phyloP scores from a whole-genome alignment of 1,140 invertebrate species.

The Drosophila ogumai region DNA sequence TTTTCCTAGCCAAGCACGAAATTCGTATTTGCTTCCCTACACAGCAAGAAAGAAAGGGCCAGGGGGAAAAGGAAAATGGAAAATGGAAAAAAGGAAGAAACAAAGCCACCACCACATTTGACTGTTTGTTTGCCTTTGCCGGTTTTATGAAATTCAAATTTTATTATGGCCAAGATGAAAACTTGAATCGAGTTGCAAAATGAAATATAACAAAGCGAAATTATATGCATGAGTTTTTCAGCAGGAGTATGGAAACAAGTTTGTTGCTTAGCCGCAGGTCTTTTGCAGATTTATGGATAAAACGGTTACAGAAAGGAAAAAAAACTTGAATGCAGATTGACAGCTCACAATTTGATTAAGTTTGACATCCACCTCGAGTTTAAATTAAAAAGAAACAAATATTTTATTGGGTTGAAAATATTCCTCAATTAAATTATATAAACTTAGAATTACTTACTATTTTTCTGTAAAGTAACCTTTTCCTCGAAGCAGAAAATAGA shows the following conservation, averaged over 20 bases:
- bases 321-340: constrained; percentile 23
- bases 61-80: constrained; percentile 1
- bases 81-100: constrained; percentile 4
- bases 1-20: constrained; percentile 64
- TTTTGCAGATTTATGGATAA: constrained; percentile 20
- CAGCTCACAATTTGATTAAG: constrained; percentile 11
- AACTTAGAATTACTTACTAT: no score
- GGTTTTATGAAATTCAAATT: constrained; percentile 70
- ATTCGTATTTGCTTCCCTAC: constrained; percentile 63
- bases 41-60: constrained; percentile 11
- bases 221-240: constrained; percentile 61
- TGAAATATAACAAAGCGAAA: constrained; percentile 57
- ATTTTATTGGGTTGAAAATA: neutral
- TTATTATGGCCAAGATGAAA: constrained; percentile 53
- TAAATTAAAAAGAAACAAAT: neutral
- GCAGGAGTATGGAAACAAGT: constrained; percentile 32
- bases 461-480: no score
- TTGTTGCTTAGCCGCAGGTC: constrained; percentile 33
- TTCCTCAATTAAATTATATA: no score
- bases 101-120: constrained; percentile 35
- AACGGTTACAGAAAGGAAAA: constrained; percentile 1
- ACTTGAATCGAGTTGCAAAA: constrained; percentile 51
- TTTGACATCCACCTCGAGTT: constrained; percentile 6
- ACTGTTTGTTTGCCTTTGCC: constrained; percentile 25
- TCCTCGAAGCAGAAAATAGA: neutral